A percentile compares a stretch with the other conserved stretches of the same genome.
phyloP scores from a whole-genome alignment of 2,888 invertebrate species.

The Schizaphis graminum region DNA sequence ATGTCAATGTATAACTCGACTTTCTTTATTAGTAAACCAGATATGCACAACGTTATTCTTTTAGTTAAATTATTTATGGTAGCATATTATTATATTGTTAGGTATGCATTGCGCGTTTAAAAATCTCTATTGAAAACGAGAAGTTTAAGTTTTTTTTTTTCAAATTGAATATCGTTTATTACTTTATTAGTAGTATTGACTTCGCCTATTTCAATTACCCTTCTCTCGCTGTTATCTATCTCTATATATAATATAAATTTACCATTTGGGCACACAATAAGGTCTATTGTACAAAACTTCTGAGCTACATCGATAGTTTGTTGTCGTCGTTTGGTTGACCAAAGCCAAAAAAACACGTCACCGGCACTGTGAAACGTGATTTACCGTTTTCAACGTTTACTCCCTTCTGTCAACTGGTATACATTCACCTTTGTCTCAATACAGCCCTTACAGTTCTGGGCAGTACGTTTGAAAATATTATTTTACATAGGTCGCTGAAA shows the following conservation, averaged over 20 bases:
- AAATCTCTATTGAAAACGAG: background rate
- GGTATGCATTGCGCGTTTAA: background rate
- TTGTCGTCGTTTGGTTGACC: background rate
- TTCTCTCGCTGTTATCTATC: background rate
- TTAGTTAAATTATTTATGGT: background rate
- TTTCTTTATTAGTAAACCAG: background rate
- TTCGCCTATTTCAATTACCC: background rate
- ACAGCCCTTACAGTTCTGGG: background rate
- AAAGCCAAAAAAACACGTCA: slow-evolving; percentile 29
- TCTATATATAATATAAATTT: too few species aligned
- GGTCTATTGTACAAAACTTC: background rate
- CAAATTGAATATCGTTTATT: too few species aligned
- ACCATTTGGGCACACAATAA: background rate
- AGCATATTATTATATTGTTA: background rate
- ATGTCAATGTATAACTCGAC: background rate
- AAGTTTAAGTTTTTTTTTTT: background rate
- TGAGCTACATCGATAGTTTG: slow-evolving; percentile 1
- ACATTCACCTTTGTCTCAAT: background rate
- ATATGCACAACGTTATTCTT: background rate
- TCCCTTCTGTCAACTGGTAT: background rate
- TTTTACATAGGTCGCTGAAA: background rate
- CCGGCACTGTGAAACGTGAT: slow-evolving; percentile 33
- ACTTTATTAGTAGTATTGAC: too few species aligned
- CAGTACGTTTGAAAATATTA: background rate
- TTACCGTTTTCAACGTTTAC: slow-evolving; percentile 40